Percentiles rank a stretch among this genome's conserved stretches.
Conservation (phyloP, 2,888 invertebrate species). For the Hydroisotoma schaefferi region DNA sequence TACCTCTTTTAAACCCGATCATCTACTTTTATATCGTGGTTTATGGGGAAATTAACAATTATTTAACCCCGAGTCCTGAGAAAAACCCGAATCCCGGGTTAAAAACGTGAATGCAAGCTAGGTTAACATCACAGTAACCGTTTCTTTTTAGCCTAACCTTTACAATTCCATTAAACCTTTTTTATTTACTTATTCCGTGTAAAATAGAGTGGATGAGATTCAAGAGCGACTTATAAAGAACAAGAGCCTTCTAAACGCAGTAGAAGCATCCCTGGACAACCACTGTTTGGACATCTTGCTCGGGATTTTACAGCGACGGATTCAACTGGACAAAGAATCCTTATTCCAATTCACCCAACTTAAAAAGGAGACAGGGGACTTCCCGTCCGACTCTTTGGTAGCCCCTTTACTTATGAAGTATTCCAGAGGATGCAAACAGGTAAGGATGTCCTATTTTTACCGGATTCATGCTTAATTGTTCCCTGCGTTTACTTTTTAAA, state of each 20-base stretch:
- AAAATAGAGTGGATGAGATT: constrained; percentile 67
- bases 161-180: not conserved
- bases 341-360: constrained; percentile 61
- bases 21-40: too few relatives aligned
- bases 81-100: too few relatives aligned
- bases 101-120: too few relatives aligned
- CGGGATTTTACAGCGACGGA: constrained; percentile 66
- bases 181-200: not conserved
- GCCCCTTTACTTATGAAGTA: constrained; percentile 58
- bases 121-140: too few relatives aligned
- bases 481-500: too few relatives aligned
- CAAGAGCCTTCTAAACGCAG: constrained; percentile 71
- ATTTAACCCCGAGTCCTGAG: too few relatives aligned
- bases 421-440: constrained; percentile 58
- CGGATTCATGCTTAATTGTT: too few relatives aligned
- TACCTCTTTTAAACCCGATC: too few relatives aligned
- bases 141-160: too few relatives aligned
- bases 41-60: not conserved
- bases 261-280: constrained; percentile 71
- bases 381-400: constrained; percentile 63
- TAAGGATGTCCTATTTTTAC: too few relatives aligned
- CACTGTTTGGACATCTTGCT: constrained; percentile 75
- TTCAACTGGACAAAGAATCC: constrained; percentile 87
- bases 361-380: constrained; percentile 49
- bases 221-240: constrained; percentile 88